These are phyloP conservation scores for Tortricodes alternella DNA, from an alignment of 2,888 invertebrate species.

Conservation along the genomic window DNA sequence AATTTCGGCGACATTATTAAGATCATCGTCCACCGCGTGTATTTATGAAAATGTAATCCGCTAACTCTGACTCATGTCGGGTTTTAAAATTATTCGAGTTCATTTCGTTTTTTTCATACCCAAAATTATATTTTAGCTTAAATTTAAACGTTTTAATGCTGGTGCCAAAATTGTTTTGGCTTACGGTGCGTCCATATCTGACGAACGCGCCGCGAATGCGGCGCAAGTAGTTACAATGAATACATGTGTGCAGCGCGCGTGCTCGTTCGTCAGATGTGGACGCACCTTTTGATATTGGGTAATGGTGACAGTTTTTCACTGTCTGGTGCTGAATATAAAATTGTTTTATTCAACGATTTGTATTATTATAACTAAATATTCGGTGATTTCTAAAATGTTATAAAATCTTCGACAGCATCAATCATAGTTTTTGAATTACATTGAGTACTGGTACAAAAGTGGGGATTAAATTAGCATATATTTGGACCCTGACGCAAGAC, in stretches of 20 bases:
- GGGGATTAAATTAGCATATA: neutral
- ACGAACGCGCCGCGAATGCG: too few relatives aligned
- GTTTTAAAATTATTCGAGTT: conserved; percentile 2
- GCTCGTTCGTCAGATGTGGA: too few relatives aligned
- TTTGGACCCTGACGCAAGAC: neutral
- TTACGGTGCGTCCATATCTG: too few relatives aligned
- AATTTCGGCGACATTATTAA: conserved; percentile 13
- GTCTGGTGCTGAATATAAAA: too few relatives aligned
- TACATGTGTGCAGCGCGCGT: too few relatives aligned
- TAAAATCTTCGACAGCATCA: neutral
- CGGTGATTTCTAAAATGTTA: too few relatives aligned
- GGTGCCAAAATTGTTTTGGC: too few relatives aligned
- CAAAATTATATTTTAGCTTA: neutral
- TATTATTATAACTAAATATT: too few relatives aligned
- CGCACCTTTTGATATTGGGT: too few relatives aligned
- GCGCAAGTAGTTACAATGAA: too few relatives aligned
- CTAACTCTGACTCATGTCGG: conserved; percentile 8
- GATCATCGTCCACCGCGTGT: neutral
- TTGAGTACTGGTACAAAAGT: neutral
- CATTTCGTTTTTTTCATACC: neutral
- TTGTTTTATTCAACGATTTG: too few relatives aligned
- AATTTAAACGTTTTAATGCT: neutral
- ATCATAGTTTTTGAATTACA: neutral
- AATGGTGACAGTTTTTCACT: too few relatives aligned
- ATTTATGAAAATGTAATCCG: neutral